phyloP scores from a whole-genome alignment of 2,888 invertebrate genomes.

The Agrilus cyanescens region DNA sequence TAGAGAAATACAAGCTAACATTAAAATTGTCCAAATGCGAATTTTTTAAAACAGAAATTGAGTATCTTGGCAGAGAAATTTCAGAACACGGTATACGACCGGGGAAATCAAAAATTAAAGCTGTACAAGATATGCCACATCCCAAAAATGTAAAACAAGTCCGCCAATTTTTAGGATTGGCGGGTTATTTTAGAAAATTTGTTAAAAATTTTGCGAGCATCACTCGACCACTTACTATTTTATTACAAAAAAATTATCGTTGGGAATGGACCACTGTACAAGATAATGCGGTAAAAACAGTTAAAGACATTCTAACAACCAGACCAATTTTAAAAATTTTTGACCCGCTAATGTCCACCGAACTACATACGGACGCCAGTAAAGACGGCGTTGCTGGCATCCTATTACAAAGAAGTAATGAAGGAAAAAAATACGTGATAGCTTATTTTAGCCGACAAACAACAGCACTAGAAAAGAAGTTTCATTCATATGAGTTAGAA shows the following conservation, averaged over 20 bases:
- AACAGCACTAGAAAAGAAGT: no score
- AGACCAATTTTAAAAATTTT: no score
- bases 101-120: conserved; percentile 9
- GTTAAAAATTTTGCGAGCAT: conserved; percentile 10
- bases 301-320: no score
- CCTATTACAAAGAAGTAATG: not conserved
- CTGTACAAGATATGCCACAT: conserved; percentile 9
- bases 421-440: not conserved
- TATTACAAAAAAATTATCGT: conserved; percentile 2
- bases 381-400: not conserved
- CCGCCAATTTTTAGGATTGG: conserved; percentile 10
- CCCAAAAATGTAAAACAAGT: conserved; percentile 9
- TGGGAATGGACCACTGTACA: no score
- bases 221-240: conserved; percentile 1
- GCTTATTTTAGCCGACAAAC: no score
- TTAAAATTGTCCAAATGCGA: conserved; percentile 10
- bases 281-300: not conserved
- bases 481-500: no score
- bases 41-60: conserved; percentile 8
- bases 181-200: conserved; percentile 12
- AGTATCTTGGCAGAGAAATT: conserved; percentile 11
- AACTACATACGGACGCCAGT: conserved; percentile 1
- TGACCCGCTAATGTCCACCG: not conserved
- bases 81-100: conserved; percentile 6
- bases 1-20: conserved; percentile 5